Evolutionary conservation across 2,888 invertebrate genomes (phyloP).

Genomic region (Julus scandinavius): DNA sequence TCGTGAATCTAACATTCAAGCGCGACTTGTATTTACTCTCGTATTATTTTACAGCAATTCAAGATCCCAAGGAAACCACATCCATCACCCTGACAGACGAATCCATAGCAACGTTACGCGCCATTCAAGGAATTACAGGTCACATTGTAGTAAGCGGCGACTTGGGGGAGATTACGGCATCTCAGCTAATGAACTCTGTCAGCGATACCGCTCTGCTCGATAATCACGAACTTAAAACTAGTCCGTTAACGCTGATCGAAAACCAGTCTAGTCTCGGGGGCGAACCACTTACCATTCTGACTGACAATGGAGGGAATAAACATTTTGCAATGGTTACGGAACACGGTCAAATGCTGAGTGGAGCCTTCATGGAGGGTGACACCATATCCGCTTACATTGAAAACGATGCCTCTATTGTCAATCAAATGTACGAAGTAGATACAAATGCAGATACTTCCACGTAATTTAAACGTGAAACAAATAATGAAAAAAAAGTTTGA

Average conservation of each 20-base stretch:
- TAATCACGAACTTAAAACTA: background rate
- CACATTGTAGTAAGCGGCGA: constrained; percentile 55
- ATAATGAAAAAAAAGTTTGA: too few species aligned
- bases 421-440: background rate
- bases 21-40: background rate
- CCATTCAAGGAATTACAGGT: constrained; percentile 51
- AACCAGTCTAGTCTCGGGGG: background rate
- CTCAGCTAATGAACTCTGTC: constrained; percentile 52
- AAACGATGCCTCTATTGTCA: background rate
- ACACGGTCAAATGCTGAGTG: constrained; percentile 53
- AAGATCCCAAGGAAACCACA: constrained; percentile 49
- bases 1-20: background rate
- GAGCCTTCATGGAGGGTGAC: constrained; percentile 33
- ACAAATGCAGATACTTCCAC: background rate
- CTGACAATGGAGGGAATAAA: constrained; percentile 52
- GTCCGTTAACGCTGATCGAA: background rate
- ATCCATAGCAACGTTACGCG: constrained; percentile 55
- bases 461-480: background rate
- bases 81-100: constrained; percentile 55
- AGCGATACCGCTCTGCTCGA: background rate
- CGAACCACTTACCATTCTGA: constrained; percentile 55
- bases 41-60: background rate
- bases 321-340: constrained; percentile 56
- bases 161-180: constrained; percentile 50
- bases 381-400: background rate